Conservation (phyloP, 2,797 vertebrate genomes). For the Dipus sagitta region DNA sequence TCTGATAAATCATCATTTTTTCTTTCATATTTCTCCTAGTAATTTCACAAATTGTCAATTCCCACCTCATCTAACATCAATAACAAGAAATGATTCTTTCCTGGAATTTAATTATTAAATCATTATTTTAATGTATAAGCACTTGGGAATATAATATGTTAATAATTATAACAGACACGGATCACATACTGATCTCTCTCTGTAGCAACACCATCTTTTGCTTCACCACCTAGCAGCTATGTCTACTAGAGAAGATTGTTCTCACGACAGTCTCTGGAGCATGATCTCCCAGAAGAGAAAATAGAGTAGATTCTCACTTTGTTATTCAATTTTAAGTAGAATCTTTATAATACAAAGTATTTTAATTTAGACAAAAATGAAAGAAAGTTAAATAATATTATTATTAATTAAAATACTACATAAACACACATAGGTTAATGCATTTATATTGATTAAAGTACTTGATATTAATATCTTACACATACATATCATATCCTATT, state of each 20-base stretch:
- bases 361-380: background rate
- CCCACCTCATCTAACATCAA: background rate
- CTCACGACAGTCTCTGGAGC: rapidly evolving
- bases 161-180: background rate
- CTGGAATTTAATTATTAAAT: background rate
- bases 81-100: background rate
- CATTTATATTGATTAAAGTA: background rate
- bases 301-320: background rate
- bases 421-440: background rate
- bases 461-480: background rate
- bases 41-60: background rate
- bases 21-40: background rate
- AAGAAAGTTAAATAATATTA: background rate
- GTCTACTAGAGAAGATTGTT: background rate
- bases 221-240: too few relatives aligned
- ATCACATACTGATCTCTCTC: background rate
- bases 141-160: background rate
- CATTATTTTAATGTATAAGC: background rate
- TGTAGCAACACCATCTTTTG: background rate
- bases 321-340: background rate
- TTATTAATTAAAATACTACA: background rate
- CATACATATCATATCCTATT: background rate
- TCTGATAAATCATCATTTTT: background rate
- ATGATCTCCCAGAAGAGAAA: background rate
- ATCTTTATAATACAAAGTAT: background rate